These are phyloP conservation scores for Anastatus disparis DNA, from an alignment of 1,140 invertebrate species.

Conservation along the genomic window DNA sequence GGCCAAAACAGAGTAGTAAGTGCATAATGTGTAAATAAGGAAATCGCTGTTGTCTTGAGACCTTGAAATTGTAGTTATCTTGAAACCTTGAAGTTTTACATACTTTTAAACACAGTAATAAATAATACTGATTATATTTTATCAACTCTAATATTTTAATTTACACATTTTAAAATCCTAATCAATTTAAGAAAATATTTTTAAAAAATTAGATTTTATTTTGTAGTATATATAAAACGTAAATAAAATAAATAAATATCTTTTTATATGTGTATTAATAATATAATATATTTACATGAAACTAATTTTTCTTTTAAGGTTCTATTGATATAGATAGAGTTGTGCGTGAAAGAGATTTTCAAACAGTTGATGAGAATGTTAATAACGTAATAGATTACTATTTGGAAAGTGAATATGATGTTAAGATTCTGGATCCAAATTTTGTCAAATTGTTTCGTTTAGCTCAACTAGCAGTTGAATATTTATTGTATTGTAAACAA, in stretches of 20 bases:
- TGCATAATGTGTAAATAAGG: not conserved
- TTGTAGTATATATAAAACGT: not conserved
- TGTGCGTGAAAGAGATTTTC: slow-evolving; percentile 73
- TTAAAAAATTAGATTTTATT: too few relatives aligned
- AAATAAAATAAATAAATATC: not conserved
- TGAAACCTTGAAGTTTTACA: not conserved
- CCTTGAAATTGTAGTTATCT: not conserved
- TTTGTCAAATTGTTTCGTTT: slow-evolving; percentile 76
- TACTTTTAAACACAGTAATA: too few relatives aligned
- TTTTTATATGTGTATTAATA: not conserved
- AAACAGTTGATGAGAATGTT: slow-evolving; percentile 72
- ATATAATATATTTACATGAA: not conserved
- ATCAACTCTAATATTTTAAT: too few relatives aligned
- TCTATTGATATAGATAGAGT: slow-evolving; percentile 73
- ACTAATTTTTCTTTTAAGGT: slow-evolving; percentile 61
- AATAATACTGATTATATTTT: too few relatives aligned
- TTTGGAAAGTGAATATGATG: slow-evolving; percentile 72
- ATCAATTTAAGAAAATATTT: too few relatives aligned
- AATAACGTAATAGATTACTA: slow-evolving; percentile 73
- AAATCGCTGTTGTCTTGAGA: not conserved
- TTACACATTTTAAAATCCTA: too few relatives aligned
- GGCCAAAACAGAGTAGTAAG: too few relatives aligned
- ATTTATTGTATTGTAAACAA: slow-evolving; percentile 76
- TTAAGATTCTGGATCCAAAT: slow-evolving; percentile 73
- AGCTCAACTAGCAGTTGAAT: slow-evolving; percentile 76